These are phyloP conservation scores for Orthonevra nobilis DNA, from an alignment of 2,888 invertebrate genomes.

Conservation along the genomic window DNA sequence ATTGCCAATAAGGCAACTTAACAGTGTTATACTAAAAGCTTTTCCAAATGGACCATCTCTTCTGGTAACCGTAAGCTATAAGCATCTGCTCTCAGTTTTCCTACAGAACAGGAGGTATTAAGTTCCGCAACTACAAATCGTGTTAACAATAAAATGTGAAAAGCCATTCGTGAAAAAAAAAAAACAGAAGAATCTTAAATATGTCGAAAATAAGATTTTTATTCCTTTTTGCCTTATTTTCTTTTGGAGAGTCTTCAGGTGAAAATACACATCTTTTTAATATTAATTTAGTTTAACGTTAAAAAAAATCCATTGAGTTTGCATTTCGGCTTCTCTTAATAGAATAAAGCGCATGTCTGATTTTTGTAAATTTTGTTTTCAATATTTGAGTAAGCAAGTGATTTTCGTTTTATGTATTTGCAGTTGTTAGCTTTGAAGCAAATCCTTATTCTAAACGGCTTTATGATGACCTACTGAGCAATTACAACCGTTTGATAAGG, in stretches of 20 bases:
- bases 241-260: conserved; percentile 36
- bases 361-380: neutral
- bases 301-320: neutral
- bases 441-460: conserved; percentile 97
- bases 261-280: neutral
- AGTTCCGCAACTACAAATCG: too few relatives aligned
- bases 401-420: conserved; percentile 6
- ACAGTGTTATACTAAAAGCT: too few relatives aligned
- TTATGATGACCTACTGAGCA: conserved; percentile 96
- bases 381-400: neutral
- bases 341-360: conserved; percentile 19
- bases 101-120: too few relatives aligned
- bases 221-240: conserved; percentile 27
- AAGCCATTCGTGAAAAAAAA: too few relatives aligned
- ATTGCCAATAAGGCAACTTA: too few relatives aligned
- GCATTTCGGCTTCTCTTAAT: neutral
- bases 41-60: too few relatives aligned
- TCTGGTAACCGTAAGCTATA: too few relatives aligned
- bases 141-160: too few relatives aligned
- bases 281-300: neutral
- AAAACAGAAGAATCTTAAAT: conserved; percentile 16
- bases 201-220: conserved; percentile 44
- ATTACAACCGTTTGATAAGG: conserved; percentile 96
- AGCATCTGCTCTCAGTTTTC: too few relatives aligned
- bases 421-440: conserved; percentile 83